Evolutionary conservation across 2,888 invertebrate species (phyloP).

Genomic region (Hypercompe scribonia): DNA sequence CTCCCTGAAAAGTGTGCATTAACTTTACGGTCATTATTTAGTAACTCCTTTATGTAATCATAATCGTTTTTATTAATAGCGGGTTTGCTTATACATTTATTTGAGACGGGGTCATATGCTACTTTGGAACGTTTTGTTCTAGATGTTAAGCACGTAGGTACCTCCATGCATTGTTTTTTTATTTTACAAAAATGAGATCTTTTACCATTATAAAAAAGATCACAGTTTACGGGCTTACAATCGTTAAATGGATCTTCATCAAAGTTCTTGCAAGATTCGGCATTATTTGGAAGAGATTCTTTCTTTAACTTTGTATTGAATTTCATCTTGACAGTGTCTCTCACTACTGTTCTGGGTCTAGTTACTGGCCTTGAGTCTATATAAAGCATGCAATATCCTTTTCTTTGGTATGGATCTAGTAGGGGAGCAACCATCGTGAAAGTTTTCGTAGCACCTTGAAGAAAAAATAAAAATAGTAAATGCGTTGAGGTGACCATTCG

Average conservation of each 20-base stretch:
- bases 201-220: conserved; percentile 70
- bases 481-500: background rate
- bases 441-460: conserved; percentile 60
- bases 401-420: conserved; percentile 64
- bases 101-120: conserved; percentile 66
- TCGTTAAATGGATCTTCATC: conserved; percentile 74
- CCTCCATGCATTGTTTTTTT: conserved; percentile 59
- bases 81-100: conserved; percentile 60
- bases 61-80: conserved; percentile 62
- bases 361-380: conserved; percentile 65
- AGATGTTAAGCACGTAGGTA: conserved; percentile 59
- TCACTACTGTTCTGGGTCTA: conserved; percentile 53
- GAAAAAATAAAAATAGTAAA: conserved; percentile 13
- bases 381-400: conserved; percentile 68
- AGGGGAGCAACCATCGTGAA: conserved; percentile 70
- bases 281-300: conserved; percentile 35
- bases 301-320: conserved; percentile 69
- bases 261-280: conserved; percentile 57
- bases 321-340: conserved; percentile 65
- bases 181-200: conserved; percentile 61
- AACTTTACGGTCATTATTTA: conserved; percentile 23
- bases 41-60: conserved; percentile 60
- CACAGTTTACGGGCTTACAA: conserved; percentile 76
- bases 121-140: conserved; percentile 50
- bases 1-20: too few relatives aligned